Percentiles rank a stretch among this genome's conserved stretches.
Conservation (phyloP, 2,888 invertebrate species). For the Branchipolynoe longqiensis region DNA sequence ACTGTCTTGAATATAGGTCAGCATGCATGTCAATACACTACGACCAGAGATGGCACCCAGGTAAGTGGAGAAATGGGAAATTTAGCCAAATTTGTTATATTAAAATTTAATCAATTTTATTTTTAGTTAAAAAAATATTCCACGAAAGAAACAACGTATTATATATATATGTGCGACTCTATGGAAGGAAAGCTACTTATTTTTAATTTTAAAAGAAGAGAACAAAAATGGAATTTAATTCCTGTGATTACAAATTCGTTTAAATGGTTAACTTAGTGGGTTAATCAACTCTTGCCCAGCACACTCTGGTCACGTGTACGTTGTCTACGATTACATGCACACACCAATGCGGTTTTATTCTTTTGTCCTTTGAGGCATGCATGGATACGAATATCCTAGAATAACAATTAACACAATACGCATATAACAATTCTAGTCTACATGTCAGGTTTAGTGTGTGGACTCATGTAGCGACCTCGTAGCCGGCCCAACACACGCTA, state of each 20-base stretch:
- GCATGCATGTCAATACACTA: slow-evolving; percentile 32
- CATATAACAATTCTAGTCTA: slow-evolving; percentile 25
- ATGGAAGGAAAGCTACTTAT: not conserved
- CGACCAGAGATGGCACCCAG: not conserved
- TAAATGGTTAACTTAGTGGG: too few relatives aligned
- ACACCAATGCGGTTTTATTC: not conserved
- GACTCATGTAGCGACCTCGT: not conserved
- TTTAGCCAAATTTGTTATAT: not conserved
- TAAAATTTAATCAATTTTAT: not conserved
- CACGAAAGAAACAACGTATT: not conserved
- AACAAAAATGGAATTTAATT: not conserved
- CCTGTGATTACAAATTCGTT: not conserved
- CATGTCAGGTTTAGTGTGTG: not conserved
- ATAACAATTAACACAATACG: slow-evolving; percentile 15
- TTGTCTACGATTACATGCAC: slow-evolving; percentile 4
- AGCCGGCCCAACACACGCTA: not conserved
- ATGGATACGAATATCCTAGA: slow-evolving; percentile 3
- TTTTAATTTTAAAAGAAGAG: not conserved
- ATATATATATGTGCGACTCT: not conserved
- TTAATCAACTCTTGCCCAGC: not conserved
- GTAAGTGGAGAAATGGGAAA: not conserved
- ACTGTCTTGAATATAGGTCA: not conserved
- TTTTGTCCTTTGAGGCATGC: slow-evolving; percentile 40
- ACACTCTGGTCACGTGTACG: slow-evolving; percentile 1
- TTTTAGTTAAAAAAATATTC: not conserved